Evolutionary conservation across 2,113 vertebrate species (phyloP), one percentile per base, ranked within the genome.

Genomic region (Eretmochelys imbricata): DNA sequence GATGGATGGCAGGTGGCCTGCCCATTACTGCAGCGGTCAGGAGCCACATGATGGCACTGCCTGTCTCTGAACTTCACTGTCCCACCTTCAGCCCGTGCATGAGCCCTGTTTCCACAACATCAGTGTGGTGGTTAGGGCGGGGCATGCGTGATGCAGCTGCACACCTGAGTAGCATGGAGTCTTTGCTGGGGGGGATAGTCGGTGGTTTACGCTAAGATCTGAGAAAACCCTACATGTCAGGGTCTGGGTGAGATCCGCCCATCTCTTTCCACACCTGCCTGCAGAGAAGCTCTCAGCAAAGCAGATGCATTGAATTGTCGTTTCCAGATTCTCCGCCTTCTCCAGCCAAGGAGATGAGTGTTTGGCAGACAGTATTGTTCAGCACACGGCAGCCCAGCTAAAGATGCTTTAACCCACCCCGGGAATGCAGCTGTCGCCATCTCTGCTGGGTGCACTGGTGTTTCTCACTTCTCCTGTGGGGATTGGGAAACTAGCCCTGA

Each of bases 291-390:
- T 20, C 35, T 20, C 65, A 5, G 65, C n/a, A 38, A 38, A 29
- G 75, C 3, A 5, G 24, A 22, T 42, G 20, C 5, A 22, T n/a
- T 13, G 72, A 25, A 24, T 25, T 38, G 72, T 46, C 6, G 22
- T 38, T 42, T 75, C 22, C 72, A 46, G n/a, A 24, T 6, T 76
- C 72, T 22, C 5, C 0, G 0, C 19, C 11, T 2, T 1, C 50
- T 38, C 19, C 48, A 24, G 5, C 16, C 22, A 25, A 8, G 24
- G 10, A 14, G 20, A 46, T 25, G 38, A 38, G 69, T 24, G 4
- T 46, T 46, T 46, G 38, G 24, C 72, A 76, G 69, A 8, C 72
- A 10, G 1, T 13, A 22, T 38, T 12, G 72, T 42, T 75, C 38
- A 25, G 20, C 22, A 3, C 38, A 3, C 20, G 5, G 12, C 38